Base-by-base conservation (phyloP, 2,888 invertebrate genomes). In the Zonitis immaculata region DNA sequence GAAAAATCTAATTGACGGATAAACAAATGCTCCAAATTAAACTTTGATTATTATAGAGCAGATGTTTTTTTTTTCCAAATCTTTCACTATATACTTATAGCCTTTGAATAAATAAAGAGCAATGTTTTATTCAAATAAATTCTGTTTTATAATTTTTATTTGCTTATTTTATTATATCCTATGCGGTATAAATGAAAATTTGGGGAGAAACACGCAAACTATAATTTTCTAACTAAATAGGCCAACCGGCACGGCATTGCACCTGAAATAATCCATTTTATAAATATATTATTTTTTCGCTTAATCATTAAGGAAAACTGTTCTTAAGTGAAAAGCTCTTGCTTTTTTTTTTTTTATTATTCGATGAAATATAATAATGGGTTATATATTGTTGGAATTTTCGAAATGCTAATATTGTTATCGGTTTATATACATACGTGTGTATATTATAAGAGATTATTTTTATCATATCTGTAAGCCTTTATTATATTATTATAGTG, bases 201-300 rank as follows among this genome's bases (percentile, higher is more conserved):
- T 9, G 35, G 35, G 16, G 35, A 16, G 16, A 16, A 35, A 16
- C 35, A 35, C 35, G 35, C 35, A 18, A 35, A 7, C 35, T 16
- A 1, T 32, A 35, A 35, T 35, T 35, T 35, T 35, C 35, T n/a
- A n/a, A n/a, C n/a, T n/a, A 35, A 35, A 16, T 35, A 35, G 35
- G 35, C 16, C 35, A 35, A 35, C 35, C 35, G 35, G 35, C 35
- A 35, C 35, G 35, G 35, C 35, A 35, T 35, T 35, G 35, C 35
- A 35, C 35, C 35, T 35, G 16, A 35, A 27, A 25, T 6, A 32
- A 35, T 7, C 35, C 9, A 35, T 35, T 35, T 18, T 8, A 35
- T n/a, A n/a, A n/a, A n/a, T n/a, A 18, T 16, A 22, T 22, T 16
- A 9, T 35, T 16, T 16, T 35, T 35, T n/a, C n/a, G 22, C 22